phyloP scores from a whole-genome alignment of 2,888 invertebrate genomes.

The Laothoe populi region DNA sequence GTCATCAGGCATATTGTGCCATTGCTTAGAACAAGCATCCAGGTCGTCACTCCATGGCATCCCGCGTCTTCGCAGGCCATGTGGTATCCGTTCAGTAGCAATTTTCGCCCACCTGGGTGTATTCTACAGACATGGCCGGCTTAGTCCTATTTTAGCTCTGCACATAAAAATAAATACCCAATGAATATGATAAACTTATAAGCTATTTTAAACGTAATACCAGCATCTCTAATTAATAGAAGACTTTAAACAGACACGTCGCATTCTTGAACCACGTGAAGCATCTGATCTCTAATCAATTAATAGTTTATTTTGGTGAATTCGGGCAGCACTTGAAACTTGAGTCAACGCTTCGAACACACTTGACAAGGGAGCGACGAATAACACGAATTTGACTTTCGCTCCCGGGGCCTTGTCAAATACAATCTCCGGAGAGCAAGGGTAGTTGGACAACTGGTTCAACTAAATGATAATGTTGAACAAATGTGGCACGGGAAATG shows the following conservation, averaged over 20 bases:
- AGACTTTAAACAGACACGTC: not conserved
- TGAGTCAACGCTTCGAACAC: conserved; percentile 1
- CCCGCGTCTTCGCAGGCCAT: too few relatives aligned
- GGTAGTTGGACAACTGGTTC: not conserved
- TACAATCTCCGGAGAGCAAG: conserved; percentile 11
- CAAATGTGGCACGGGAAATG: not conserved
- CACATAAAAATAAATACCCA: not conserved
- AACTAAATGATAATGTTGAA: conserved; percentile 3
- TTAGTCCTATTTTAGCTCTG: too few relatives aligned
- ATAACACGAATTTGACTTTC: conserved; percentile 8
- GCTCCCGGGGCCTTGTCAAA: conserved; percentile 24
- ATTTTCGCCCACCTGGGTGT: too few relatives aligned
- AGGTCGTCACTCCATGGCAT: too few relatives aligned
- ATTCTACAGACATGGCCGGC: too few relatives aligned
- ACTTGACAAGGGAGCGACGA: conserved; percentile 16
- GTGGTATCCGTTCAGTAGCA: too few relatives aligned
- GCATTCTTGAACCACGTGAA: not conserved
- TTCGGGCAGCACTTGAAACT: conserved; percentile 1
- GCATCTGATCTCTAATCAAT: not conserved
- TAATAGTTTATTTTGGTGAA: conserved; percentile 8
- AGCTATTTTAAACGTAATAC: not conserved
- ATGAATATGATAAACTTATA: not conserved
- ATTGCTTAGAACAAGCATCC: too few relatives aligned
- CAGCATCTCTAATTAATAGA: not conserved
- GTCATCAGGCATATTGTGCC: too few relatives aligned